Percentiles rank a stretch among this genome's conserved stretches.
phyloP scores from a whole-genome alignment of 2,797 vertebrate genomes.

The Leptoclinus maculatus region DNA sequence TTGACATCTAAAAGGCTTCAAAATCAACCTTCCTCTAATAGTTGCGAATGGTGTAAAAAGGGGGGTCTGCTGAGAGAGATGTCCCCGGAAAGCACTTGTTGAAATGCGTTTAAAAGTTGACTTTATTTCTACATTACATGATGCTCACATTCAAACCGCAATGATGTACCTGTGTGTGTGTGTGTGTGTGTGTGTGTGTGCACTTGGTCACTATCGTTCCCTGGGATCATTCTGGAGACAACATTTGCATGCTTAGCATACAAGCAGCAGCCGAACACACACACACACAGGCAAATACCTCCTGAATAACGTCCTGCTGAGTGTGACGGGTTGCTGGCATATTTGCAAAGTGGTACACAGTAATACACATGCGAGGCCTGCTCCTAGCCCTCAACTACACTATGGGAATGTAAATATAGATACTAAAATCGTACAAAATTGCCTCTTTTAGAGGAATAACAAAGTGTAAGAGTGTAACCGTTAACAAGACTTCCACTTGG shows the following conservation, averaged over 20 bases:
- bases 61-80: not conserved
- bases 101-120: not conserved
- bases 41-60: not conserved
- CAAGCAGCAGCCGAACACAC: slow-evolving; percentile 17
- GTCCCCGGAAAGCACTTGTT: not conserved
- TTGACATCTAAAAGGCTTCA: not conserved
- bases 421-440: not conserved
- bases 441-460: not conserved
- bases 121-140: not conserved
- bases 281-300: slow-evolving; percentile 67
- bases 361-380: slow-evolving; percentile 11
- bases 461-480: not conserved
- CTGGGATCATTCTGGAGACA: slow-evolving; percentile 54
- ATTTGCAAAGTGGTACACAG: slow-evolving; percentile 47
- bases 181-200: not conserved
- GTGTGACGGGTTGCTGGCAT: slow-evolving; percentile 26
- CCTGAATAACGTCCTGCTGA: slow-evolving; percentile 45
- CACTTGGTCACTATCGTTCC: slow-evolving; percentile 9
- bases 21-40: not conserved
- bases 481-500: slow-evolving; percentile 3
- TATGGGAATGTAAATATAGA: not conserved
- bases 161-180: not conserved
- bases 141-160: slow-evolving; percentile 13
- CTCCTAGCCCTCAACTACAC: not conserved
- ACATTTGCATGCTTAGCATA: slow-evolving; percentile 72